Percentiles rank a stretch among this genome's conserved stretches.
These are phyloP conservation scores for Andrena marginata DNA, from an alignment of 2,888 invertebrate species.

Conservation along the genomic window DNA sequence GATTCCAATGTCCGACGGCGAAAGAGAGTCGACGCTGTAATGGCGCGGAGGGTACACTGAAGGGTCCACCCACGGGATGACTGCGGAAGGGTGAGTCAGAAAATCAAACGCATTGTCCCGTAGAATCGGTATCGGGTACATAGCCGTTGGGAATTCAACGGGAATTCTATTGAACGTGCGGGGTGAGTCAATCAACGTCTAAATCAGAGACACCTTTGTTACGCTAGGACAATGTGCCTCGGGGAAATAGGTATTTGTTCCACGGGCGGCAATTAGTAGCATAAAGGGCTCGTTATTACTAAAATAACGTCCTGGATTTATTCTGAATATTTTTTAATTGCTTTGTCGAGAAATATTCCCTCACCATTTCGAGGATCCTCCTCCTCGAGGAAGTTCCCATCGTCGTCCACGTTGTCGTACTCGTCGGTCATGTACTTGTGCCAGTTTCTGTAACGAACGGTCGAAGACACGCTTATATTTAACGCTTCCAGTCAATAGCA, in stretches of 20 bases:
- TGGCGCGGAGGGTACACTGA: slow-evolving; percentile 75
- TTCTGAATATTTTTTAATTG: not conserved
- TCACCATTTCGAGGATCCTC: slow-evolving; percentile 80
- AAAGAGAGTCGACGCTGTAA: slow-evolving; percentile 69
- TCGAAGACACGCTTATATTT: slow-evolving; percentile 15
- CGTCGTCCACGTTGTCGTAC: slow-evolving; percentile 80
- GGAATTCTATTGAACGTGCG: not conserved
- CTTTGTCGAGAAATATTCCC: not conserved
- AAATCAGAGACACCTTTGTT: not conserved
- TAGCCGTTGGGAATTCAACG: not conserved
- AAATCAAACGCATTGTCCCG: not conserved
- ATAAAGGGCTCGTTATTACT: not conserved
- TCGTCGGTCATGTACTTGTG: slow-evolving; percentile 79
- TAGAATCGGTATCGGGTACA: not conserved
- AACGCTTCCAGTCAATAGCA: not conserved
- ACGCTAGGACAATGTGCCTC: not conserved
- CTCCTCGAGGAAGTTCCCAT: slow-evolving; percentile 77
- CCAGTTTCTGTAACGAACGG: slow-evolving; percentile 76
- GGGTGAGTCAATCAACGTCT: not conserved
- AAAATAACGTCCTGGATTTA: not conserved
- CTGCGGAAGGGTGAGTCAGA: slow-evolving; percentile 59
- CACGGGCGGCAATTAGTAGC: not conserved
- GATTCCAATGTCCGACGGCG: slow-evolving; percentile 75
- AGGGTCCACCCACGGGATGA: slow-evolving; percentile 78
- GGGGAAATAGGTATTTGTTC: not conserved